These are phyloP conservation scores for Hiodon tergisus DNA, from an alignment of 2,113 vertebrate species.

Conservation along the genomic window DNA sequence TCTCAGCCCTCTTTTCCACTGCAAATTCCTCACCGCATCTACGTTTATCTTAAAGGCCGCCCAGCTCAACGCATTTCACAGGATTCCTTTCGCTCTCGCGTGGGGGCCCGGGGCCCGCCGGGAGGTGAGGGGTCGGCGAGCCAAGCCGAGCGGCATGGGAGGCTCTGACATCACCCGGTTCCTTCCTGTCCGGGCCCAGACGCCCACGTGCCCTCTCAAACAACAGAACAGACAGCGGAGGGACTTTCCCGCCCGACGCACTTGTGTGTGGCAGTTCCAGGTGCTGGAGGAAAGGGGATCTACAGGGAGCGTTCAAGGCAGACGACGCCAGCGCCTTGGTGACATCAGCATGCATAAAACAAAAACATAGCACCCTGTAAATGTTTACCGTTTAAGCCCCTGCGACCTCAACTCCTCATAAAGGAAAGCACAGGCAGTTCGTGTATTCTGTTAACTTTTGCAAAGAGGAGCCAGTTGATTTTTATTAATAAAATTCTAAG, in stretches of 20 bases:
- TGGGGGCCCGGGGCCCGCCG: background rate
- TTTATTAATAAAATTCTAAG: too few relatives aligned
- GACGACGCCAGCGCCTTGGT: background rate
- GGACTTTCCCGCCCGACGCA: background rate
- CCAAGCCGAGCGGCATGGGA: background rate
- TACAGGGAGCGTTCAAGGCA: background rate
- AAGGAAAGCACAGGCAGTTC: too few relatives aligned
- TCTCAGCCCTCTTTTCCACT: background rate
- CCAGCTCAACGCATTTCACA: background rate
- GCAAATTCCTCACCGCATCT: background rate
- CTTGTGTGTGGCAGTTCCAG: too few relatives aligned
- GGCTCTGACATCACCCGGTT: conserved; percentile 8
- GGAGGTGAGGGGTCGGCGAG: background rate
- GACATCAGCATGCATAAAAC: background rate
- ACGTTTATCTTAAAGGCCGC: background rate
- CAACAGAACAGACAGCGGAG: background rate
- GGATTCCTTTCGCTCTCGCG: background rate
- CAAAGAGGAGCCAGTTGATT: too few relatives aligned
- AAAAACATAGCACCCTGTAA: background rate
- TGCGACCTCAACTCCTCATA: too few relatives aligned
- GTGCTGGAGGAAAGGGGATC: background rate
- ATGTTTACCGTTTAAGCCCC: too few relatives aligned
- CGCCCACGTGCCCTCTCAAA: background rate
- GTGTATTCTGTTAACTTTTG: too few relatives aligned
- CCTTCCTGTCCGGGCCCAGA: conserved; percentile 3